A percentile compares a stretch with the other conserved stretches of the same genome.
Conservation (phyloP, 1,140 invertebrate species). For the Maconellicoccus hirsutus region DNA sequence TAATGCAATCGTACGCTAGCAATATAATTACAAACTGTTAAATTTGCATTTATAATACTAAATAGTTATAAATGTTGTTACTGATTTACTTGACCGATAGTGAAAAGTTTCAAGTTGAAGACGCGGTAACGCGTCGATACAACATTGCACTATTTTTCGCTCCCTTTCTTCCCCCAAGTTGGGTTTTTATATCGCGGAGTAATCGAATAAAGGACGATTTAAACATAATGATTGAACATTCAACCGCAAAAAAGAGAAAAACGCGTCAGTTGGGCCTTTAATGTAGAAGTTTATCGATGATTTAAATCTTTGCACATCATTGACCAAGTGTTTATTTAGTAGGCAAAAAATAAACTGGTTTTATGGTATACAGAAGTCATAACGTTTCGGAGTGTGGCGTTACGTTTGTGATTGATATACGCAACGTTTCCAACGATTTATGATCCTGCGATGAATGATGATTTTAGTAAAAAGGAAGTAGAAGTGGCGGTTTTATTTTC, state of each 20-base stretch:
- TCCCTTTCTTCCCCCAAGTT: background rate
- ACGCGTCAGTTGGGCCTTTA: background rate
- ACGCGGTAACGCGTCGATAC: slow-evolving; percentile 1
- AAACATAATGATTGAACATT: background rate
- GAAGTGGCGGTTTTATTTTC: no score
- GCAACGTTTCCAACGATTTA: no score
- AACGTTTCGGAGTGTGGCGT: no score
- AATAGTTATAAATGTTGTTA: slow-evolving; percentile 6
- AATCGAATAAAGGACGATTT: background rate
- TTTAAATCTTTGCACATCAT: background rate
- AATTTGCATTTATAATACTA: slow-evolving; percentile 10
- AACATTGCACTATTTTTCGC: background rate
- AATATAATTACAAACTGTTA: slow-evolving; percentile 10
- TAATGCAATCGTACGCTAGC: slow-evolving; percentile 3
- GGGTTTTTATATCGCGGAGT: background rate
- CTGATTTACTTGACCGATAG: background rate
- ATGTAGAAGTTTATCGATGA: background rate
- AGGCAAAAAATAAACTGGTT: background rate
- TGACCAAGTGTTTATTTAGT: background rate
- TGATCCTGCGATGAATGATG: no score
- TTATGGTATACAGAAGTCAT: background rate
- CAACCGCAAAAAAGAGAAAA: background rate
- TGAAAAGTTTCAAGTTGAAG: background rate
- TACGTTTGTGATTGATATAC: no score
- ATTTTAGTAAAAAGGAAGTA: no score